phyloP scores from a whole-genome alignment of 1,140 invertebrate species.

The Hycleus phaleratus region DNA sequence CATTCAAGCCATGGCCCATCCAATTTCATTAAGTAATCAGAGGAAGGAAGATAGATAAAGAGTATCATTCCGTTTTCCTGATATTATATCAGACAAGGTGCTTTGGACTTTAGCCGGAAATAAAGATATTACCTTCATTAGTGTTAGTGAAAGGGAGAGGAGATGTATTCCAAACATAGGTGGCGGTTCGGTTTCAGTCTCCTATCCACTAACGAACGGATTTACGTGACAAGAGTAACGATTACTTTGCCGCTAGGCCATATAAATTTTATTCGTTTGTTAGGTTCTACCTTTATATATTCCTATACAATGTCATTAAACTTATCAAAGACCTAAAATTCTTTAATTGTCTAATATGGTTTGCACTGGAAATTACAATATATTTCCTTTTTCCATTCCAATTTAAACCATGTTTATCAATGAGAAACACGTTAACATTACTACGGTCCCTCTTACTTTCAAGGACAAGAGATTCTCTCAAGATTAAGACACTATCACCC shows the following conservation, averaged over 20 bases:
- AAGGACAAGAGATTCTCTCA: no score
- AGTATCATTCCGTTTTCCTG: conserved; percentile 1
- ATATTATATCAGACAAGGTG: conserved; percentile 7
- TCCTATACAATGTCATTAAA: no score
- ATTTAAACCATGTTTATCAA: no score
- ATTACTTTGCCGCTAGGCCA: no score
- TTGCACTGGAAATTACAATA: no score
- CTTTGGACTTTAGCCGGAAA: conserved; percentile 2
- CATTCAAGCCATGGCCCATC: conserved; percentile 1
- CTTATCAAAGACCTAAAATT: no score
- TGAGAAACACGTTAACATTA: no score
- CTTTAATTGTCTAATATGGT: no score
- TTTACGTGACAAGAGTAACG: conserved; percentile 1
- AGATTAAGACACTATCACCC: background rate
- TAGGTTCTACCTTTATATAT: no score
- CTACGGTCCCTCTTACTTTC: no score
- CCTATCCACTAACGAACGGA: conserved; percentile 2
- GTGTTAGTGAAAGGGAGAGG: conserved; percentile 5
- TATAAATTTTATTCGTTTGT: no score
- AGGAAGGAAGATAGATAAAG: background rate
- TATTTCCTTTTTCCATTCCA: no score
- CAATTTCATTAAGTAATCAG: conserved; percentile 12
- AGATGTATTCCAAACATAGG: conserved; percentile 5
- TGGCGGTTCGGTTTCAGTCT: background rate
- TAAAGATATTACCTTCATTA: conserved; percentile 15